These are phyloP conservation scores for Carcinoscorpius rotundicauda DNA, from an alignment of 1,140 invertebrate species.

Conservation along the genomic window DNA sequence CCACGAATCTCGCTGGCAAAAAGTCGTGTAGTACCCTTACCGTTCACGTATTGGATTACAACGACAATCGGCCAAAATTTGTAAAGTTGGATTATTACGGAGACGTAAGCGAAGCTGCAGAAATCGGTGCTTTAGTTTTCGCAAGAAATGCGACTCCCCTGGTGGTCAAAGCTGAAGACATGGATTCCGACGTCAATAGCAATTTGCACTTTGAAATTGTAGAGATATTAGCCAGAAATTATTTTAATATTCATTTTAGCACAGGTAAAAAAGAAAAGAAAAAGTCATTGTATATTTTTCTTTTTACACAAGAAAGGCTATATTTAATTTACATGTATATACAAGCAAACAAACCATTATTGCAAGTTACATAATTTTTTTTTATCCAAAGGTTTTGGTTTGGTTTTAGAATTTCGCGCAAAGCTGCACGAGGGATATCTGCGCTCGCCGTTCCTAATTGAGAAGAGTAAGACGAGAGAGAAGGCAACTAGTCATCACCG, in stretches of 20 bases:
- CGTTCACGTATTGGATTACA: slow-evolving; percentile 39
- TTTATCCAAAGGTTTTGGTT: too few species aligned
- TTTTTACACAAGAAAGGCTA: too few species aligned
- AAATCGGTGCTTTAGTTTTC: slow-evolving; percentile 55
- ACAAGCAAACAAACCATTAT: too few species aligned
- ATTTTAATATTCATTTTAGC: slow-evolving; percentile 74
- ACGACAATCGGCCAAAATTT: slow-evolving; percentile 77
- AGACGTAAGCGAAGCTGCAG: slow-evolving; percentile 54
- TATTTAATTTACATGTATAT: too few species aligned
- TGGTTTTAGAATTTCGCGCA: too few species aligned
- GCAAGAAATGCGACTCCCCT: slow-evolving; percentile 48
- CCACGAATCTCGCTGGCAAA: slow-evolving; percentile 65
- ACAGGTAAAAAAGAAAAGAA: slow-evolving; percentile 43
- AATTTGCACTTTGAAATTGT: slow-evolving; percentile 72
- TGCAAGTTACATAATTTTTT: too few species aligned
- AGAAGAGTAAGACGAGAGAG: too few species aligned
- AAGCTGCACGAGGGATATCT: too few species aligned
- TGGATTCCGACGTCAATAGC: slow-evolving; percentile 66
- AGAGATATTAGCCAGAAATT: slow-evolving; percentile 51
- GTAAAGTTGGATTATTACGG: slow-evolving; percentile 51
- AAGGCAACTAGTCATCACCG: too few species aligned
- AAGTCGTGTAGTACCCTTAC: slow-evolving; percentile 28
- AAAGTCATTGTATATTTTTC: too few species aligned
- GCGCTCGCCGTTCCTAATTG: too few species aligned
- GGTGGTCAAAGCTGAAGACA: slow-evolving; percentile 61